Percentiles rank a stretch among this genome's conserved stretches.
Conservation (phyloP, 2,888 invertebrate species). For the Pyrocoelia pectoralis region DNA sequence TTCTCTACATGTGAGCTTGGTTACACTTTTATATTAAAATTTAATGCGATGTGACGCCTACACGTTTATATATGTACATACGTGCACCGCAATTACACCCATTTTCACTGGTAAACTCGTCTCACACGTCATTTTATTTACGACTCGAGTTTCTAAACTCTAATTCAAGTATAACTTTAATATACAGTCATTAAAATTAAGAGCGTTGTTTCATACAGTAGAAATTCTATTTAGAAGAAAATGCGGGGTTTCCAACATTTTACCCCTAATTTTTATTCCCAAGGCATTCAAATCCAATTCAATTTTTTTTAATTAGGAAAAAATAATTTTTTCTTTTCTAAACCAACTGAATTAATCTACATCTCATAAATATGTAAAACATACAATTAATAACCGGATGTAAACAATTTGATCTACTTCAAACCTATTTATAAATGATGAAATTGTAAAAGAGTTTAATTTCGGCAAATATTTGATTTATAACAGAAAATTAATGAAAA, state of each 20-base stretch:
- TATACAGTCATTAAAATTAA: background rate
- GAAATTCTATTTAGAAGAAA: background rate
- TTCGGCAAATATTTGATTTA: no score
- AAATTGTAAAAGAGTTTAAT: constrained; percentile 5
- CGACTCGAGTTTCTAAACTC: background rate
- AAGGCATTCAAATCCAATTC: background rate
- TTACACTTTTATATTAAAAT: background rate
- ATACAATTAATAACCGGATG: background rate
- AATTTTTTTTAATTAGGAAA: constrained; percentile 6
- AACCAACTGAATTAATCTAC: background rate
- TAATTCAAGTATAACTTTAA: background rate
- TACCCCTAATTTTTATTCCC: constrained; percentile 1
- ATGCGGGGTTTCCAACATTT: constrained; percentile 1
- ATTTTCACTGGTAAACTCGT: background rate
- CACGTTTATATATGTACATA: background rate
- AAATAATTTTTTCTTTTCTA: background rate
- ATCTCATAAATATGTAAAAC: constrained; percentile 8
- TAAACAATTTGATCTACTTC: background rate
- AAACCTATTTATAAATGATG: background rate
- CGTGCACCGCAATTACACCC: background rate
- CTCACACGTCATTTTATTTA: background rate
- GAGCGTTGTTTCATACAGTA: background rate
- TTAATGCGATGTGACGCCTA: background rate
- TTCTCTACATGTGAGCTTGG: background rate
- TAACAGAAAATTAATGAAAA: no score